Base-by-base conservation (phyloP, 1,140 invertebrate species). In the Tetramorium alpestre region DNA sequence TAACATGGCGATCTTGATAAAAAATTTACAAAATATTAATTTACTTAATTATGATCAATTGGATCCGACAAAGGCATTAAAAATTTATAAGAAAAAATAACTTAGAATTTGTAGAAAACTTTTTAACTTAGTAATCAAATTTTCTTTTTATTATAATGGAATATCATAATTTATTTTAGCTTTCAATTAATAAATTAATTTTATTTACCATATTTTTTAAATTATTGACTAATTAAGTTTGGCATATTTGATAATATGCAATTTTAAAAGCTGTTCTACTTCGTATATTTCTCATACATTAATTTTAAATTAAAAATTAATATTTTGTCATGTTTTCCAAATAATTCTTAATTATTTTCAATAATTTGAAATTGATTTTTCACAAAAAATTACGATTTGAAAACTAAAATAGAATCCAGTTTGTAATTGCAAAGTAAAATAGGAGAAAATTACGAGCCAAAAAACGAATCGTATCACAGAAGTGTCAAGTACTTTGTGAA, bases 101-200 rank as follows among this genome's bases (percentile, higher is more conserved):
- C 33, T 33, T 33, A 33, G 33, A 33, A 33, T 33, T 33, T 33
- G 28, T 33, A 33, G 28, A 33, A 33, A 33, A 2, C 18, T n/a
- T 54, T 54, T 54, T 54, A n/a, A 75, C 4, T 38, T 69, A 47
- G 2, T 25, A 47, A 75, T 33, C 22, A 28, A 33, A 25, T 41
- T 51, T 47, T 76, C 13, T 11, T 69, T 70, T 65, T 51, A 25
- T 69, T 33, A 13, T 38, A 25, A 8, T 72, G 64, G 18, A 82
- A 69, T 73, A 70, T 6, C 10, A 18, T 51, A 0, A 54, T 70
- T 69, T 56, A 56, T 41, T 75, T 54, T 22, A 18, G 16, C 6
- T 51, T 10, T 73, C 11, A 22, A 56, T 22, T 73, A 38, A 16
- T 38, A 4, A 11, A 54, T 7, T 56, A 38, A 77, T 47, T 44